These are phyloP conservation scores for Augochlora pura DNA, from an alignment of 1,140 invertebrate genomes.

Conservation along the genomic window DNA sequence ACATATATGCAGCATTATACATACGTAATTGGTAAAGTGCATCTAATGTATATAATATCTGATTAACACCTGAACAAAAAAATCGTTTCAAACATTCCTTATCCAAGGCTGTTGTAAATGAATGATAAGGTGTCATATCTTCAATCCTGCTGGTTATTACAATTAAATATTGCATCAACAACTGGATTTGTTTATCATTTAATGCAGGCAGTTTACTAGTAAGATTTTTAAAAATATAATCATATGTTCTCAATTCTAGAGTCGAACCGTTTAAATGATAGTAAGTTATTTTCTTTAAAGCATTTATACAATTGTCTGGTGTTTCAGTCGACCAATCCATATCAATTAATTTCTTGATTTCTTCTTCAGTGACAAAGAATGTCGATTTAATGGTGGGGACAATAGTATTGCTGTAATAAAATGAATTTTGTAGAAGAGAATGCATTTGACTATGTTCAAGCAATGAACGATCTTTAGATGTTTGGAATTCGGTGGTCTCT, in stretches of 20 bases:
- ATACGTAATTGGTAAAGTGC: conserved; percentile 78
- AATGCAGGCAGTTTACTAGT: conserved; percentile 63
- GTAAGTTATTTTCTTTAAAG: conserved; percentile 72
- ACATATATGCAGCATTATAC: conserved; percentile 75
- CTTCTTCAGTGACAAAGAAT: conserved; percentile 50
- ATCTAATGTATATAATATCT: conserved; percentile 79
- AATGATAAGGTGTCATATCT: neutral
- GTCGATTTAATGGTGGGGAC: neutral
- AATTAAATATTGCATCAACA: conserved; percentile 51
- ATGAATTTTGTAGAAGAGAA: neutral
- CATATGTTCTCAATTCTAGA: conserved; percentile 72
- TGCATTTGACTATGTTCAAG: neutral
- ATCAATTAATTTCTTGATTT: conserved; percentile 61
- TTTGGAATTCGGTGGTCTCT: fast-evolving
- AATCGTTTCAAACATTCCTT: conserved; percentile 78
- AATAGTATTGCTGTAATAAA: neutral
- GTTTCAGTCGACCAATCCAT: conserved; percentile 68
- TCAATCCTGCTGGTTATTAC: conserved; percentile 24
- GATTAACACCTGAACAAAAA: conserved; percentile 69
- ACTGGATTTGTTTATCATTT: conserved; percentile 29
- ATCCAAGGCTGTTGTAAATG: conserved; percentile 81
- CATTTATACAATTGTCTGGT: conserved; percentile 66
- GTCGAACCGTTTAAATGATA: conserved; percentile 69
- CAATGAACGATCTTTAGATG: fast-evolving
- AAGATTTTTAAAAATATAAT: conserved; percentile 74